Percentiles rank a stretch among this genome's conserved stretches.
These are phyloP conservation scores for Sylvietta virens DNA, from an alignment of 2,113 vertebrate genomes.

Conservation along the genomic window DNA sequence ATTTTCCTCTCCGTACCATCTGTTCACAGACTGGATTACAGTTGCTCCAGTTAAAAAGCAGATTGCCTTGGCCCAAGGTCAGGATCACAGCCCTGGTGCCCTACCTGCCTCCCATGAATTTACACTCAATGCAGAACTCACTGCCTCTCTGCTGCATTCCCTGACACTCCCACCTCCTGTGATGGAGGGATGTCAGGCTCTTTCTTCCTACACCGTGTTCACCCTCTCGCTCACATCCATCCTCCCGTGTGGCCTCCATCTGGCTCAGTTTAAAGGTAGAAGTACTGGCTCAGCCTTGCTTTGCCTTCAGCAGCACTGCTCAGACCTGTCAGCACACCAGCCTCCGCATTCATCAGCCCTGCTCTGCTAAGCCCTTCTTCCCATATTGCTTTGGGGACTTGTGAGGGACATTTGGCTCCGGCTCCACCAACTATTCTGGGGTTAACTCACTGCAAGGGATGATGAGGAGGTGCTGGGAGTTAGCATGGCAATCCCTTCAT, in stretches of 20 bases:
- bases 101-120: neutral
- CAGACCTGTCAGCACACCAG: neutral
- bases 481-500: neutral
- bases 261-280: neutral
- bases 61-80: conserved; percentile 70
- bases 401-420: neutral
- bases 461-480: neutral
- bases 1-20: conserved; percentile 56
- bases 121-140: neutral
- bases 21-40: conserved; percentile 68
- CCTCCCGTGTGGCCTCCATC: neutral
- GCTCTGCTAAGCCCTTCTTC: neutral
- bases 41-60: conserved; percentile 69
- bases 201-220: neutral
- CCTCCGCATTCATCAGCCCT: neutral
- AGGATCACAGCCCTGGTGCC: conserved; percentile 6
- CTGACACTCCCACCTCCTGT: neutral
- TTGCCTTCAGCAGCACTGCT: conserved; percentile 8
- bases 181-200: neutral
- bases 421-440: neutral
- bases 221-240: neutral
- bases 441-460: neutral
- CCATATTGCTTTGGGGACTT: neutral
- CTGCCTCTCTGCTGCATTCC: neutral
- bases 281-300: conserved; percentile 14